Evolutionary conservation across 2,113 vertebrate genomes (phyloP).

Genomic region (Neodon shergylaensis): DNA sequence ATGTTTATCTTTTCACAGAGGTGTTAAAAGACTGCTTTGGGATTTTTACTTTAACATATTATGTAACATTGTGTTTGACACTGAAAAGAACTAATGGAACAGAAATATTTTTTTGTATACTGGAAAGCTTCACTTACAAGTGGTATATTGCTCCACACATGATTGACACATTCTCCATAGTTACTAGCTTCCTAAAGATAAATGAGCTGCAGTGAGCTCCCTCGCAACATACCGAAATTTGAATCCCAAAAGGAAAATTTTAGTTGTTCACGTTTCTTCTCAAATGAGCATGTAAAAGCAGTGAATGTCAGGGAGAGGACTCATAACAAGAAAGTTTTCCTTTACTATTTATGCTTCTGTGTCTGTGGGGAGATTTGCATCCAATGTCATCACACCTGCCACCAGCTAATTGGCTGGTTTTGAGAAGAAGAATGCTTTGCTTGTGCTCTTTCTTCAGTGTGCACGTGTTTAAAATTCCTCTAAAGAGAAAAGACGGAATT

Average conservation of each 20-base stretch:
- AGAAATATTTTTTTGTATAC: slow-evolving; percentile 33
- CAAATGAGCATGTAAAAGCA: slow-evolving; percentile 2
- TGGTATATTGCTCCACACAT: slow-evolving; percentile 35
- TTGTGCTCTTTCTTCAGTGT: background rate
- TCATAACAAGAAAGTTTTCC: background rate
- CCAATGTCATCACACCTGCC: background rate
- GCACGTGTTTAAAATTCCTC: slow-evolving; percentile 38
- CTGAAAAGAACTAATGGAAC: slow-evolving; percentile 23
- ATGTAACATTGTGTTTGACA: background rate
- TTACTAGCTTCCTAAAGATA: slow-evolving; percentile 48
- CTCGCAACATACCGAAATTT: slow-evolving; percentile 33
- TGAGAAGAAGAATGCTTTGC: background rate
- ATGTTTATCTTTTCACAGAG: slow-evolving; percentile 24
- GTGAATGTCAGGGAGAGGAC: background rate
- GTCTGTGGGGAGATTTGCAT: background rate
- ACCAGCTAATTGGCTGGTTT: background rate
- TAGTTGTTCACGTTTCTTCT: background rate
- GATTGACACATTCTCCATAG: slow-evolving; percentile 56
- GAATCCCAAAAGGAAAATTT: slow-evolving; percentile 34
- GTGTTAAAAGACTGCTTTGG: background rate
- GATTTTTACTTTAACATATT: slow-evolving; percentile 16
- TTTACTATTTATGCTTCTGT: background rate
- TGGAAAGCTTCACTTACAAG: slow-evolving; percentile 47
- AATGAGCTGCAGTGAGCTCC: background rate
- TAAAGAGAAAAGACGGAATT: slow-evolving; percentile 26